Conservation (phyloP, 2,888 invertebrate genomes). For the Polymixis flavicincta region DNA sequence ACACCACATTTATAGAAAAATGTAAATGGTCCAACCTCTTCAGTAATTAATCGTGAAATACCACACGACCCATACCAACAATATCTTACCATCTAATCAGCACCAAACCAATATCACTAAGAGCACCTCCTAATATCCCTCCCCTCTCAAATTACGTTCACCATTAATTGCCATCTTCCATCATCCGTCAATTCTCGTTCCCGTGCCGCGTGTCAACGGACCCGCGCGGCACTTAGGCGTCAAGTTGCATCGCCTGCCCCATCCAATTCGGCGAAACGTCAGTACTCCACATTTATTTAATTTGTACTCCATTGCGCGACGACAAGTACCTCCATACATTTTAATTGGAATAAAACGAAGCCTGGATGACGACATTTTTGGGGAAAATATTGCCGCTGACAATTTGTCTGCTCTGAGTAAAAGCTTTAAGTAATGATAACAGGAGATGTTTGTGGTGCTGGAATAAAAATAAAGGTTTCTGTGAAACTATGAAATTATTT, state of each 20-base stretch:
- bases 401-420: constrained; percentile 35
- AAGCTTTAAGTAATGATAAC: constrained; percentile 44
- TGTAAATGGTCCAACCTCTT: neutral
- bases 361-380: constrained; percentile 62
- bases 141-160: constrained; percentile 45
- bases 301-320: constrained; percentile 68
- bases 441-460: constrained; percentile 9
- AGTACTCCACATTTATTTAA: constrained; percentile 70
- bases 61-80: neutral
- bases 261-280: constrained; percentile 68
- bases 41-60: constrained; percentile 9
- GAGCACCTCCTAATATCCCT: neutral
- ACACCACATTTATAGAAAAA: neutral
- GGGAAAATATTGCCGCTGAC: constrained; percentile 39
- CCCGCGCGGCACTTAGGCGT: constrained; percentile 60
- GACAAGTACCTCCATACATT: constrained; percentile 67
- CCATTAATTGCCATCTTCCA: constrained; percentile 33
- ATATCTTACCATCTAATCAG: constrained; percentile 10
- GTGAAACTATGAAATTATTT: neutral
- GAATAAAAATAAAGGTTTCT: constrained; percentile 7
- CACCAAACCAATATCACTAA: constrained; percentile 15
- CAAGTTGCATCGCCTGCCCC: constrained; percentile 66
- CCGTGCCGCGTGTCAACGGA: constrained; percentile 47
- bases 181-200: constrained; percentile 24
- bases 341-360: constrained; percentile 69